phyloP scores from a whole-genome alignment of 2,797 vertebrate genomes.

The Sebastes alutus region DNA sequence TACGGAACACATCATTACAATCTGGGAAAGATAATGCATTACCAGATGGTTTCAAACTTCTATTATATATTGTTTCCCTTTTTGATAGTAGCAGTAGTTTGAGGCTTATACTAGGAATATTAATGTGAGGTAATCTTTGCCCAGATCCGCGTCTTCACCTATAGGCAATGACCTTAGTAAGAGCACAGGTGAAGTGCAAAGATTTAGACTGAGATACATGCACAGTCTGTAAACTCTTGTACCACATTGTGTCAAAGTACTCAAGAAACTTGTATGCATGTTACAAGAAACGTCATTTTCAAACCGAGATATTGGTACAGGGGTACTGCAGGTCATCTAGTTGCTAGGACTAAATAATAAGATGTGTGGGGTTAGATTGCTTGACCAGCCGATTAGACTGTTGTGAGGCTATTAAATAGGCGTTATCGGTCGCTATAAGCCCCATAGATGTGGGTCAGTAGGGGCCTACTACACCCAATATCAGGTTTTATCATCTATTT shows the following conservation, averaged over 20 bases:
- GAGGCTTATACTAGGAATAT: neutral
- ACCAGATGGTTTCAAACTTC: neutral
- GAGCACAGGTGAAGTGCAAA: constrained; percentile 52
- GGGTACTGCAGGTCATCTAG: neutral
- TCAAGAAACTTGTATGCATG: neutral
- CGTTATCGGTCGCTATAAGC: too few relatives aligned
- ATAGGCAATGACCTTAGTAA: constrained; percentile 57
- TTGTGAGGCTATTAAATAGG: too few relatives aligned
- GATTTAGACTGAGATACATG: neutral
- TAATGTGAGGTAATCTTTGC: neutral
- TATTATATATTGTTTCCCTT: neutral
- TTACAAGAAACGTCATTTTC: neutral
- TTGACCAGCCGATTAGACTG: too few relatives aligned
- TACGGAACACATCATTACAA: neutral
- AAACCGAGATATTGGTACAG: neutral
- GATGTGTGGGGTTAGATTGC: neutral
- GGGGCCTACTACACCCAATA: too few relatives aligned
- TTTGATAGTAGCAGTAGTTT: neutral
- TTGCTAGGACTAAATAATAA: neutral
- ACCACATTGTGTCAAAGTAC: neutral
- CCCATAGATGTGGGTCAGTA: too few relatives aligned
- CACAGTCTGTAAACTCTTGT: neutral
- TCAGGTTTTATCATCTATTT: too few relatives aligned
- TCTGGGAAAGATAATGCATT: neutral
- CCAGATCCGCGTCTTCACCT: neutral